Evolutionary conservation across 2,888 invertebrate species (phyloP), one percentile per base, ranked within the genome.

Genomic region (Ditula angustiorana): DNA sequence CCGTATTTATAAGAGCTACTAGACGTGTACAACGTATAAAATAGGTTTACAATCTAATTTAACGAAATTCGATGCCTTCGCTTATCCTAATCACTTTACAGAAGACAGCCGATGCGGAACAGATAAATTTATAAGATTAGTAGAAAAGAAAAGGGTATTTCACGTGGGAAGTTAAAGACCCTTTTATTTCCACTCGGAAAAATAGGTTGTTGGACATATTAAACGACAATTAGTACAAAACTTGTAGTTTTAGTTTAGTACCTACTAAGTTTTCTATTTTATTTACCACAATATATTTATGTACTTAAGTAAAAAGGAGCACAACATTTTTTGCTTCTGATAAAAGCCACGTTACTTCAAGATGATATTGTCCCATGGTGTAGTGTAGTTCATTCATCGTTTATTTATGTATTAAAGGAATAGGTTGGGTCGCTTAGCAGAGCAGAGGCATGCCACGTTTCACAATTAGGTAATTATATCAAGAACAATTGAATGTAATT

Each of bases 401-500:
- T n/a, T n/a, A 19, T 49, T 11, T 44, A 7, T 10, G 1, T 28
- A 52, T 33, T 52, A 35, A 26, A 41, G 41, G 41, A 52, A 56
- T 57, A 10, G 28, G 56, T 4, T 44, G 44, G 5, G 30, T 30
- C 44, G 44, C 44, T 57, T 30, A 44, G 41, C 50, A 21, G 44
- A 58, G 60, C 52, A 66, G 60, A 66, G 62, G 63, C 76, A 77
- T 75, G 74, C 75, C 73, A 72, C 76, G 75, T 78, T 78, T 81
- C 77, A 80, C 87, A 90, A 90, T 86, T 86, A 87, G 83, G 83
- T 87, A 87, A 90, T 90, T 88, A 88, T 87, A 89, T 88, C 82
- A 86, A 82, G 85, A 80, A 80, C 87, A 86, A 92, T 92, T 90
- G 91, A 86, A 82, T 85, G 86, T 88, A 92, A 92, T 92, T 91